Evolutionary conservation across 2,113 vertebrate genomes (phyloP).

Genomic region (Perognathus longimembris): DNA sequence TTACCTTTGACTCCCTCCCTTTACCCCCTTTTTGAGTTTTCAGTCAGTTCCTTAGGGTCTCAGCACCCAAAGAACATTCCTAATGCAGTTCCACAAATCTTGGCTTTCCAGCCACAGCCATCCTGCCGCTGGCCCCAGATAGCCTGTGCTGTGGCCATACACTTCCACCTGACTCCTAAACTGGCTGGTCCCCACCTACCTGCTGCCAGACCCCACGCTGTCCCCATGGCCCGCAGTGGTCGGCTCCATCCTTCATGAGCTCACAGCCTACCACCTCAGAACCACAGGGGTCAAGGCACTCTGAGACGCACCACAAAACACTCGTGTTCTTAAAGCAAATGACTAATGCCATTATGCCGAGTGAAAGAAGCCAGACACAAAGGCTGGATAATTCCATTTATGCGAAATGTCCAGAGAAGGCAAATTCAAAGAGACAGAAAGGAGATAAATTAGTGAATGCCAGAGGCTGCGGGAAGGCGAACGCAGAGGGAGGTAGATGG

Average conservation of each 20-base stretch:
- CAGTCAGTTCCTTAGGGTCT: not conserved
- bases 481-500: not conserved
- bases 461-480: not conserved
- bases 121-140: not conserved
- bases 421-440: conserved; percentile 20
- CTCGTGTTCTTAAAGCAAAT: conserved; percentile 18
- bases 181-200: not conserved
- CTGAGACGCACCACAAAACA: not conserved
- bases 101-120: not conserved
- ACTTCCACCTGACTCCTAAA: not conserved
- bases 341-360: conserved; percentile 6
- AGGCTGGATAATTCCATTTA: conserved; percentile 14
- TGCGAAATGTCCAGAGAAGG: conserved; percentile 44
- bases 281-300: not conserved
- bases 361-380: conserved; percentile 54
- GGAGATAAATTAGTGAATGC: not conserved
- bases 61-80: not conserved
- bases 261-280: not conserved
- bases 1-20: not conserved
- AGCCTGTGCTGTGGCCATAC: not conserved
- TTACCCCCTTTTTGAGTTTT: not conserved
- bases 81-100: accelerated
- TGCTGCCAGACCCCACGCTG: not conserved
- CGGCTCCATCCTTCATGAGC: not conserved
- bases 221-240: not conserved